Evolutionary conservation across 2,797 vertebrate species (phyloP).

Genomic region (Catamblyrhynchus diadema): DNA sequence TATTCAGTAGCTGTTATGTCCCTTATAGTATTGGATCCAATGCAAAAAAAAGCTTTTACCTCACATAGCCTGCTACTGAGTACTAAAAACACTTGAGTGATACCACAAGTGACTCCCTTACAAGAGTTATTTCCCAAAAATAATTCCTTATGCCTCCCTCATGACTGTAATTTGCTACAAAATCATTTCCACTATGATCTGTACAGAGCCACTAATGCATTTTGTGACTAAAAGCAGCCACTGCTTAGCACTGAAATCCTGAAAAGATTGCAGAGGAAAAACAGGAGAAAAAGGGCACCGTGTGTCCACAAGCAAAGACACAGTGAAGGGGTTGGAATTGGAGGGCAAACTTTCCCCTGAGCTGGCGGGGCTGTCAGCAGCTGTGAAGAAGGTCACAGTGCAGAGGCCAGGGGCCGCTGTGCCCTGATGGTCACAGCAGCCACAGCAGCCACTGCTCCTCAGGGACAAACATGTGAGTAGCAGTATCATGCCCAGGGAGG

Average conservation of each 20-base stretch:
- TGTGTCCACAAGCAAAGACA: neutral
- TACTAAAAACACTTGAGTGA: neutral
- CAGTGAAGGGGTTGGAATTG: neutral
- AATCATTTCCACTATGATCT: slow-evolving; percentile 8
- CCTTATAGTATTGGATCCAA: neutral
- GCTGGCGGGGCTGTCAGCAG: neutral
- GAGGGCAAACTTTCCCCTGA: neutral
- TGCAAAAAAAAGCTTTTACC: neutral
- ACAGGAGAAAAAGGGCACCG: neutral
- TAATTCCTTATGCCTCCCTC: slow-evolving; percentile 30
- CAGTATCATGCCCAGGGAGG: neutral
- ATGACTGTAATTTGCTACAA: slow-evolving; percentile 36
- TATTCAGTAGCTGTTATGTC: neutral
- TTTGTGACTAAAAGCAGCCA: slow-evolving; percentile 13
- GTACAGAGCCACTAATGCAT: neutral
- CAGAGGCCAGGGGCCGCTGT: neutral
- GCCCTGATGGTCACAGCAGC: neutral
- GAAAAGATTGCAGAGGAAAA: neutral
- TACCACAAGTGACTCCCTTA: slow-evolving; percentile 28
- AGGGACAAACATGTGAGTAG: accelerated
- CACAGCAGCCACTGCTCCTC: neutral
- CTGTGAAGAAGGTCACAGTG: neutral
- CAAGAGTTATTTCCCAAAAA: slow-evolving; percentile 22
- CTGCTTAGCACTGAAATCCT: neutral
- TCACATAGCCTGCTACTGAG: neutral